Evolutionary conservation across 2,797 vertebrate species (phyloP), one percentile per base, ranked within the genome.

Genomic region (Sitta carolinensis): DNA sequence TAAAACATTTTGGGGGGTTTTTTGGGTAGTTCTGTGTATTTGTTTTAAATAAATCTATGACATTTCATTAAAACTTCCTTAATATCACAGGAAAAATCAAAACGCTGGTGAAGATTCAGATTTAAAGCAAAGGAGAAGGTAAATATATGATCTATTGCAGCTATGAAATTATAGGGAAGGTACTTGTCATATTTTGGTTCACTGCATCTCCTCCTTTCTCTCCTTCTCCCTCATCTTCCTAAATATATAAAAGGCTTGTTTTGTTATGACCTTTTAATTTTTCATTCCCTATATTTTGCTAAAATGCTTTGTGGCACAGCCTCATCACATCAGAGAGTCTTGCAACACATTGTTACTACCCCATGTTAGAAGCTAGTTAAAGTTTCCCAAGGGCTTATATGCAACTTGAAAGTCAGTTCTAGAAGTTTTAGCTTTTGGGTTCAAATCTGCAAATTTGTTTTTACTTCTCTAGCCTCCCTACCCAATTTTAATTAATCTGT

Each of bases 71-170:
- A 90, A 90, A 93, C 52, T 68, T 94, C 51, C 54, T 95, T 85
- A 72, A 88, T 97, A 36, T 84, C 57, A 48, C 90, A 98, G 98
- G 97, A 98, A 98, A 97, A 97, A 97, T 90, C 98, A 97, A 86
- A 97, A 97, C 93, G 98, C 98, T 87, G 97, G 97, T 5, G 98
- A 98, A 88, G 98, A 99, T 93, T 98, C 97, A 61, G 98, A 98
- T 95, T 97, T 97, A 97, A 98, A 98, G 96, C 98, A 98, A 55
- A 97, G 98, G 92, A 98, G 98, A 96, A 98, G 98, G 98, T 99
- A 97, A 96, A 78, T 92, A 66, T 67, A 38, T 51, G 26, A 72
- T 40, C 21, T 45, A 2, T 42, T 89, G 20, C 17, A 82, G 36
- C 38, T 59, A 13, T 88, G 52, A 89, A 76, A 62, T 70, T 1